Conservation (phyloP, 2,113 vertebrate species). For the Willisornis vidua region DNA sequence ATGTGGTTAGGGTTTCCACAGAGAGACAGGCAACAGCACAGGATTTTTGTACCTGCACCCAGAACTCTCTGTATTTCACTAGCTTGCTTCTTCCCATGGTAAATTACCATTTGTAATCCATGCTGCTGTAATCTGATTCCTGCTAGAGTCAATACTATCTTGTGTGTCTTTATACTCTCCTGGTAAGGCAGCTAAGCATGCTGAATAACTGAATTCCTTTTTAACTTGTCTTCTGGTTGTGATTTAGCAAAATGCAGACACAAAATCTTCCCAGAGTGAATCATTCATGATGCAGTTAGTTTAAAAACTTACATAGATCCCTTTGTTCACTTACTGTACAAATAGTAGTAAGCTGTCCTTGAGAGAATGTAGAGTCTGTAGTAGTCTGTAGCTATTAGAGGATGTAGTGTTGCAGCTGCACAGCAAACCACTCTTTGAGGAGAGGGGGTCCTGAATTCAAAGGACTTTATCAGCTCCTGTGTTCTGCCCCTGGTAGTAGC, state of each 20-base stretch:
- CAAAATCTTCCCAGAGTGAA: not conserved
- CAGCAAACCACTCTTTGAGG: fast-evolving
- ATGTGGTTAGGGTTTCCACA: not conserved
- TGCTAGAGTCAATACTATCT: not conserved
- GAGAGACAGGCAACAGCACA: not conserved
- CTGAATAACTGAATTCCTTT: not conserved
- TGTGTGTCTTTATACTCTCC: not conserved
- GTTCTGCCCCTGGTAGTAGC: not conserved
- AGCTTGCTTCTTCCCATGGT: not conserved
- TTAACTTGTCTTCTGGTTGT: not conserved
- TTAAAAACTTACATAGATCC: not conserved
- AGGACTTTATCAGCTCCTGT: not conserved
- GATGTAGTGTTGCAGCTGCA: not conserved
- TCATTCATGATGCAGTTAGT: not conserved
- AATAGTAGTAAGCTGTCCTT: not conserved
- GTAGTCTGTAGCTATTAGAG: not conserved
- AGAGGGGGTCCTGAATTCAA: not conserved
- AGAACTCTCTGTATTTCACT: not conserved
- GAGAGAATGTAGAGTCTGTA: not conserved
- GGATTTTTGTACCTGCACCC: not conserved
- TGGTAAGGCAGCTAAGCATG: not conserved
- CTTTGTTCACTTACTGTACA: not conserved
- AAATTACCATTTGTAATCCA: not conserved
- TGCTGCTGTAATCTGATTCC: not conserved
- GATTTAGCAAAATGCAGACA: not conserved